Percentiles rank a stretch among this genome's conserved stretches.
Evolutionary conservation across 1,140 invertebrate genomes (phyloP).

Genomic region (Trichonephila clavata): DNA sequence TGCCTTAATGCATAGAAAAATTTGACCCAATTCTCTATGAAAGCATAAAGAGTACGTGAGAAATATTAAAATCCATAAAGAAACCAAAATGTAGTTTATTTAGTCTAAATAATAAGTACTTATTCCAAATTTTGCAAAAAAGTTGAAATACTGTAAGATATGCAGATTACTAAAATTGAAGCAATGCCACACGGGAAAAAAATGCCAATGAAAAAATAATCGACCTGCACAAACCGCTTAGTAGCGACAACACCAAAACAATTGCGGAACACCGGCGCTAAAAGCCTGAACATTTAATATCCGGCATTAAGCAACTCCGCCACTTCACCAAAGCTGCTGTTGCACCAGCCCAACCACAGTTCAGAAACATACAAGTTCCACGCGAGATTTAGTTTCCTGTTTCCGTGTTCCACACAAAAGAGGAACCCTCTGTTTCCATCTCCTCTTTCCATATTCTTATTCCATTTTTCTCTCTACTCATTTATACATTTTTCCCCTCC

Average conservation of each 20-base stretch:
- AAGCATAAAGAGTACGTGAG: no score
- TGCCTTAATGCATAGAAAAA: no score
- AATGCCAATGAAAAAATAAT: background rate
- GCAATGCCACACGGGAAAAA: no score
- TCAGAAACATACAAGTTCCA: constrained; percentile 2
- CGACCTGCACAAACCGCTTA: background rate
- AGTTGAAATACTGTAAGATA: no score
- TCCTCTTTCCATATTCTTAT: constrained; percentile 1
- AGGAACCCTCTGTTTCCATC: background rate
- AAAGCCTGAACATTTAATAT: constrained; percentile 31
- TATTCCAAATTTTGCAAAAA: no score
- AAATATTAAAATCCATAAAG: no score
- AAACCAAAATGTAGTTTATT: no score
- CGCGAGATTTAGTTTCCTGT: constrained; percentile 35
- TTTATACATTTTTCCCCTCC: no score
- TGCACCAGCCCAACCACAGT: background rate
- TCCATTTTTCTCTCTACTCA: constrained; percentile 2
- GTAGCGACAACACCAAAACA: background rate
- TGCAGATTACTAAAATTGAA: no score
- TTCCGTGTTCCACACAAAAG: background rate
- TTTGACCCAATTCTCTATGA: no score
- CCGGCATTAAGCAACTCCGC: constrained; percentile 3
- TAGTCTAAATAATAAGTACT: no score
- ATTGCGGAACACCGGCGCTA: background rate
- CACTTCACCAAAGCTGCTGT: background rate